Conservation (phyloP, 2,888 invertebrate genomes). For the Heliothis peltigera region DNA sequence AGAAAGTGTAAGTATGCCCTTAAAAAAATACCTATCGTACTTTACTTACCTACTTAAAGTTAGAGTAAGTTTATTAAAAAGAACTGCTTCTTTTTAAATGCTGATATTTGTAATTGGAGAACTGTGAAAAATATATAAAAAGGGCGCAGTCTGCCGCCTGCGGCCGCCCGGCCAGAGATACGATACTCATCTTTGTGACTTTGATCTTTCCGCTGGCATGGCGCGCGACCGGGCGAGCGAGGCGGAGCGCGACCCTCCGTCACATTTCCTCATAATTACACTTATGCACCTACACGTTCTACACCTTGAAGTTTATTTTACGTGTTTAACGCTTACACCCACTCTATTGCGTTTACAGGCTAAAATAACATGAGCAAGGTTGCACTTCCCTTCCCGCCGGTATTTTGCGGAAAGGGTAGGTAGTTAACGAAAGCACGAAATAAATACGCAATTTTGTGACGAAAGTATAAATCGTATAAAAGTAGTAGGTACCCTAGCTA, state of each 20-base stretch:
- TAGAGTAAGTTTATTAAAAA: not conserved
- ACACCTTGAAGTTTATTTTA: constrained; percentile 5
- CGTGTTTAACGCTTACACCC: not conserved
- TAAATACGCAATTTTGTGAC: too few relatives aligned
- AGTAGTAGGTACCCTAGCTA: too few relatives aligned
- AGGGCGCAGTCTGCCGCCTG: constrained; percentile 63
- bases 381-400: not conserved
- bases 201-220: constrained; percentile 81
- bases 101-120: constrained; percentile 69
- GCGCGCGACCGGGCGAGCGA: constrained; percentile 46
- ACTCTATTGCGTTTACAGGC: constrained; percentile 1
- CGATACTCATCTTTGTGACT: constrained; percentile 82
- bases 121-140: constrained; percentile 79
- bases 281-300: constrained; percentile 20
- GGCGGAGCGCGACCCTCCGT: constrained; percentile 61
- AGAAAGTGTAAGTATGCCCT: too few relatives aligned
- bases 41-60: too few relatives aligned
- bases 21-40: too few relatives aligned
- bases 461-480: too few relatives aligned
- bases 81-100: constrained; percentile 29
- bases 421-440: too few relatives aligned
- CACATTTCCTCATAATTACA: constrained; percentile 73
- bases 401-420: too few relatives aligned
- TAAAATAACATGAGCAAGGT: not conserved
- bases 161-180: constrained; percentile 67